These are phyloP conservation scores for Melospiza georgiana DNA, from an alignment of 2,113 vertebrate species.

Conservation along the genomic window DNA sequence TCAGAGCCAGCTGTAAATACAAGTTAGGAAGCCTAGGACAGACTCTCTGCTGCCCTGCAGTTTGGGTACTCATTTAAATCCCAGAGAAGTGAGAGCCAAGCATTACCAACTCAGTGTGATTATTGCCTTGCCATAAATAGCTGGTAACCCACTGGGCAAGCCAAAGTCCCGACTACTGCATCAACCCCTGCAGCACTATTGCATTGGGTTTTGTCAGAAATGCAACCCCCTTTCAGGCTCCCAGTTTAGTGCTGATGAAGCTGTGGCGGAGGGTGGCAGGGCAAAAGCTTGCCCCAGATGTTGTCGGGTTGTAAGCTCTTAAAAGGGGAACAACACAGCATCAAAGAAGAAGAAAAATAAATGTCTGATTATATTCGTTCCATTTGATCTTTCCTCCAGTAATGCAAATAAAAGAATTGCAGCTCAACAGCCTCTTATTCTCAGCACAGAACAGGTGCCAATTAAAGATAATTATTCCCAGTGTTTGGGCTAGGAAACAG, in stretches of 20 bases:
- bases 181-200: background rate
- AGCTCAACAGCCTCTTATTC: background rate
- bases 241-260: background rate
- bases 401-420: background rate
- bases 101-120: background rate
- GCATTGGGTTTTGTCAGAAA: background rate
- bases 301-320: background rate
- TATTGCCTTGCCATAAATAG: background rate
- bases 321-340: background rate
- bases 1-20: background rate
- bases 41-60: background rate
- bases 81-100: background rate
- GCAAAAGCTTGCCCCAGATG: background rate
- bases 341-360: background rate
- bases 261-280: background rate
- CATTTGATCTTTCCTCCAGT: background rate
- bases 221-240: background rate
- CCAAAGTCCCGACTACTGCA: background rate
- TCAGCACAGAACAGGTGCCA: background rate
- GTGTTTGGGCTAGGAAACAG: background rate
- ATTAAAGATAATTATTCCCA: slow-evolving; percentile 29
- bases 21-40: background rate
- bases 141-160: background rate
- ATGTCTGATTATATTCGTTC: background rate
- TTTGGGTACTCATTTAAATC: background rate